These are phyloP conservation scores for Sminthurinus signatus DNA, from an alignment of 1,140 invertebrate species.

Conservation along the genomic window DNA sequence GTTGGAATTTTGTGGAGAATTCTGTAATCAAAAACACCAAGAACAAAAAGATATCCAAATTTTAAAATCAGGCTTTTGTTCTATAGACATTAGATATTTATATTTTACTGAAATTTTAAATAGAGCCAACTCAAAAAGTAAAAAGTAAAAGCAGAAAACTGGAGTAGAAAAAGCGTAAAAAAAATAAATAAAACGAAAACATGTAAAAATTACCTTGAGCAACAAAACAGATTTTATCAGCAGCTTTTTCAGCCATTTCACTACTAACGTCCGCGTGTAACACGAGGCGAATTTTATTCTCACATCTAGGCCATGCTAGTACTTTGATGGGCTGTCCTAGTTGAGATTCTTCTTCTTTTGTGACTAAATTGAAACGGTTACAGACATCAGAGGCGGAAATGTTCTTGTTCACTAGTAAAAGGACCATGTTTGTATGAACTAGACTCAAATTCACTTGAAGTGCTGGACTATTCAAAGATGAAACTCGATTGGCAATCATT, in stretches of 20 bases:
- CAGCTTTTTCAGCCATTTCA: slow-evolving; percentile 55
- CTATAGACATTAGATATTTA: too few species aligned
- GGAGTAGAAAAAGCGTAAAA: too few species aligned
- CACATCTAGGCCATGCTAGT: slow-evolving; percentile 52
- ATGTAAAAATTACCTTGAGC: slow-evolving; percentile 46
- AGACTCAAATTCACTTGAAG: slow-evolving; percentile 58
- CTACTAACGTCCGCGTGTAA: slow-evolving; percentile 60
- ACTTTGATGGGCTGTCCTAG: slow-evolving; percentile 51
- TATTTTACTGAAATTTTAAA: too few species aligned
- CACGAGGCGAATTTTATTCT: slow-evolving; percentile 56
- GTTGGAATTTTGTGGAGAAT: too few species aligned
- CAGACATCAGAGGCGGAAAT: slow-evolving; percentile 54
- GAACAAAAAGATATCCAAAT: too few species aligned
- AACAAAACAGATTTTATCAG: slow-evolving; percentile 57
- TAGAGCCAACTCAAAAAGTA: too few species aligned
- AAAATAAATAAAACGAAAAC: too few species aligned
- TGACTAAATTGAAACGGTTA: slow-evolving; percentile 51
- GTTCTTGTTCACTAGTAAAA: slow-evolving; percentile 55
- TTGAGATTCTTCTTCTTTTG: slow-evolving; percentile 51
- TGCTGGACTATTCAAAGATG: slow-evolving; percentile 45
- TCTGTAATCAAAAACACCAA: too few species aligned
- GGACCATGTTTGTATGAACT: slow-evolving; percentile 72
- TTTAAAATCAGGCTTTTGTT: too few species aligned
- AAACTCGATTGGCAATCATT: slow-evolving; percentile 60
- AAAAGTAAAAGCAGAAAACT: too few species aligned